Evolutionary conservation across 2,797 vertebrate genomes (phyloP), one percentile per base, ranked within the genome.

Genomic region (Characodon lateralis): DNA sequence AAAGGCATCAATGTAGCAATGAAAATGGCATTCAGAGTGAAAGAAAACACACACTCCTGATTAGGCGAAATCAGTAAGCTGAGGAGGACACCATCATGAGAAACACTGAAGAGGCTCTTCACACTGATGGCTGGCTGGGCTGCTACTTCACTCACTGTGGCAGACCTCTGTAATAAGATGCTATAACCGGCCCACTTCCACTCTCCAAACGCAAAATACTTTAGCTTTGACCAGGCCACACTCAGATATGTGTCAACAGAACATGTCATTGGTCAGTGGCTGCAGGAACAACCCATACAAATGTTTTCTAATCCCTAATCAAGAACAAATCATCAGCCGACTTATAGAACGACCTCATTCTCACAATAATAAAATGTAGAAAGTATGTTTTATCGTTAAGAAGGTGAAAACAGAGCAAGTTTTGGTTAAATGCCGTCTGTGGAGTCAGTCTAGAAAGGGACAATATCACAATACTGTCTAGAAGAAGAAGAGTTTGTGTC

Each of bases 31-130:
- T 28, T 74, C 3, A 14, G 58, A 76, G 24, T 0, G n/a, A 26
- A 61, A 74, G 43, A 77, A 65, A 80, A 79, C 83, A 78, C 78
- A 74, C 80, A 71, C 84, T 85, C 74, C 85, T 90, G 86, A 89
- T 92, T 88, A 91, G 78, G 71, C 74, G 12, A 79, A 90, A 89
- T 89, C 85, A 88, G 88, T 22, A 70, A 83, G 82, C 75, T 73
- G 16, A 85, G 81, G 83, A 79, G 83, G 85, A 73, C 81, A 43
- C 76, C 89, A 84, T 87, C 88, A 80, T 73, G 87, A 77, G 74
- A 58, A 50, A 55, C 85, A 20, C 86, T 80, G 63, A 89, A 93
- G 90, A 93, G 90, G 78, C 87, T 85, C 92, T 94, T 89, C 61
- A 74, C 66, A 24, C 90, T 91, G 91, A 93, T 90, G 87, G 89